Conservation (phyloP, 37 sponge, comb jelly and placozoan species). For the Spongia lamella region DNA sequence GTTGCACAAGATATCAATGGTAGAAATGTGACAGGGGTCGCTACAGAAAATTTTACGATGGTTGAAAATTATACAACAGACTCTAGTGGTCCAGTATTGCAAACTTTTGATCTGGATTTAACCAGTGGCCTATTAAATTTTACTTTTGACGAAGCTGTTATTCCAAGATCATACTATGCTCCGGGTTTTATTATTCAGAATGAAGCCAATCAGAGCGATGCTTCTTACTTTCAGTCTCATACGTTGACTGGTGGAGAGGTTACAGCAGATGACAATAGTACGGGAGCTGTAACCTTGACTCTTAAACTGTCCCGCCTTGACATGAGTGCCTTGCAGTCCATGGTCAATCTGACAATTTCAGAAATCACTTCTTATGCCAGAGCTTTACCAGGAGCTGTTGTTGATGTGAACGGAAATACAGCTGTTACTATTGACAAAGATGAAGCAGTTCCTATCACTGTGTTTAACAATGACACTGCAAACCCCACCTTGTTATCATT, state of each 20-base stretch:
- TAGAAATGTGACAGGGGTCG: conserved; percentile 19
- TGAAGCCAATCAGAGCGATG: background rate
- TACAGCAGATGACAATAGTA: conserved; percentile 24
- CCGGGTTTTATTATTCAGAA: conserved; percentile 63
- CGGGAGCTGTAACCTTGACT: conserved; percentile 27
- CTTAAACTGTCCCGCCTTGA: conserved; percentile 38
- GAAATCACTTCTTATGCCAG: conserved; percentile 50
- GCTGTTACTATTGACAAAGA: conserved; percentile 10
- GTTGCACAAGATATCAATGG: conserved; percentile 73
- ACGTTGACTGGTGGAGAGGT: conserved; percentile 28
- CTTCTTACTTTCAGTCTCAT: conserved; percentile 5
- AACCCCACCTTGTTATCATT: conserved; percentile 63
- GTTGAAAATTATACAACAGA: conserved; percentile 54
- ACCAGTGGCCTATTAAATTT: conserved; percentile 46
- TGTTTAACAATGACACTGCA: conserved; percentile 32
- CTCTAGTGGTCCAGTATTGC: conserved; percentile 52
- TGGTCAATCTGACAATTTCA: conserved; percentile 42
- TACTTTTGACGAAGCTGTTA: conserved; percentile 79
- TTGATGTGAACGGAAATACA: conserved; percentile 72
- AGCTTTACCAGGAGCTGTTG: conserved; percentile 42
- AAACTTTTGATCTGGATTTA: conserved; percentile 71
- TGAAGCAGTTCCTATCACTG: conserved; percentile 39
- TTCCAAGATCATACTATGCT: conserved; percentile 47
- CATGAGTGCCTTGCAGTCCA: conserved; percentile 67
- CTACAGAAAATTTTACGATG: conserved; percentile 23